phyloP scores from a whole-genome alignment of 2,888 invertebrate genomes.

The Cyclophora albipunctata region DNA sequence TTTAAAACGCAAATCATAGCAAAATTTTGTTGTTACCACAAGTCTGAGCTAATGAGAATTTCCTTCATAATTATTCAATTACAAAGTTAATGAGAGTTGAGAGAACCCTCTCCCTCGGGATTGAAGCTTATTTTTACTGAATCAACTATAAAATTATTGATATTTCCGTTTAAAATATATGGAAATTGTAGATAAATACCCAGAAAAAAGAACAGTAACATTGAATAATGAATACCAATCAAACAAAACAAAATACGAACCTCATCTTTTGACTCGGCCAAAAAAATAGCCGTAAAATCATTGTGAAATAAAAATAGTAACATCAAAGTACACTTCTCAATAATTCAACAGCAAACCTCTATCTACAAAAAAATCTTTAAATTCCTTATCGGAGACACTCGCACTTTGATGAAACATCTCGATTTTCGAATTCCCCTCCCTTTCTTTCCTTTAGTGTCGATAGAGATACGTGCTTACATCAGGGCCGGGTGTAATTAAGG shows the following conservation, averaged over 20 bases:
- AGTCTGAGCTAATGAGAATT: slow-evolving; percentile 34
- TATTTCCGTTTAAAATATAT: too few species aligned
- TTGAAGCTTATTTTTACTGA: neutral
- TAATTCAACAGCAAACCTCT: slow-evolving; percentile 2
- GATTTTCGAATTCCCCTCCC: slow-evolving; percentile 44
- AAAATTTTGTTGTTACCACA: slow-evolving; percentile 27
- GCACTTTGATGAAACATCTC: slow-evolving; percentile 39
- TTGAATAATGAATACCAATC: too few species aligned
- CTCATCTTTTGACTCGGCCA: too few species aligned
- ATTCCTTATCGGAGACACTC: slow-evolving; percentile 39
- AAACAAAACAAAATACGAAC: too few species aligned
- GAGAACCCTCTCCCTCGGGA: slow-evolving; percentile 25
- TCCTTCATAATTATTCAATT: slow-evolving; percentile 42
- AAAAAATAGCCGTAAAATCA: too few species aligned
- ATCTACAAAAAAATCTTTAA: slow-evolving; percentile 19
- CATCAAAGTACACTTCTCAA: slow-evolving; percentile 18
- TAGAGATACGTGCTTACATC: slow-evolving; percentile 54
- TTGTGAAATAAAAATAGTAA: slow-evolving; percentile 7
- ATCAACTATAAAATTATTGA: too few species aligned
- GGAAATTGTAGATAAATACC: too few species aligned
- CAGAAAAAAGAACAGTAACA: too few species aligned
- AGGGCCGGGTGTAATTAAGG: slow-evolving; percentile 70
- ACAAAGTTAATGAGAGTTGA: slow-evolving; percentile 35
- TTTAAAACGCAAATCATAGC: too few species aligned
- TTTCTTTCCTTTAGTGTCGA: slow-evolving; percentile 44